These are phyloP conservation scores for Lasioglossum oenotherae DNA, from an alignment of 2,888 invertebrate genomes.

Conservation along the genomic window DNA sequence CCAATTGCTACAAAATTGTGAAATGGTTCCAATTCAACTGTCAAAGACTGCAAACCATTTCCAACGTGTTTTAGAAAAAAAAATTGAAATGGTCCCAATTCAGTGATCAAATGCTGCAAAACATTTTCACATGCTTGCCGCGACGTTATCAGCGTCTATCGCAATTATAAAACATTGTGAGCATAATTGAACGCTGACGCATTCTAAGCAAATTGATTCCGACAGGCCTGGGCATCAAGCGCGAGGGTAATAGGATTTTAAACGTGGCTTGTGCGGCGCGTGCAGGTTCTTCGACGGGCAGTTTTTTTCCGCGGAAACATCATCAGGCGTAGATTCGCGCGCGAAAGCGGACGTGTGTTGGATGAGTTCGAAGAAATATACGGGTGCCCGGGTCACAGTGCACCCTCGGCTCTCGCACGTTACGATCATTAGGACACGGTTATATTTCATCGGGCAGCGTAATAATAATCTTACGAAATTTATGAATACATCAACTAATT, in stretches of 20 bases:
- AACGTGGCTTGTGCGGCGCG: neutral
- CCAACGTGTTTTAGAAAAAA: no score
- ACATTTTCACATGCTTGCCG: neutral
- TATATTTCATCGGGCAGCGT: constrained; percentile 20
- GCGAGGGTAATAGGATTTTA: neutral
- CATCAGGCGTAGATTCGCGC: neutral
- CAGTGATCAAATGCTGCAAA: neutral
- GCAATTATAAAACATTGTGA: neutral
- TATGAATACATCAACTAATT: constrained; percentile 53
- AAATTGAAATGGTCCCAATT: neutral
- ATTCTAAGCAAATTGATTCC: neutral
- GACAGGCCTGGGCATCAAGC: neutral
- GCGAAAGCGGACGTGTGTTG: neutral
- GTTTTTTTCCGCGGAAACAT: neutral
- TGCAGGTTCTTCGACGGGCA: neutral
- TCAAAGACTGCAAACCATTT: neutral
- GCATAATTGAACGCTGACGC: neutral
- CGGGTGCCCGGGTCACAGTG: neutral
- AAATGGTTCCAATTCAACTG: no score
- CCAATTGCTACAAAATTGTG: no score
- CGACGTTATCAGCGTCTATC: neutral
- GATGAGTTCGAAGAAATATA: constrained; percentile 17
- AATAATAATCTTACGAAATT: constrained; percentile 39
- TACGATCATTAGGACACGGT: constrained; percentile 22
- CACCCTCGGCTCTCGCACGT: neutral